Evolutionary conservation across 2,888 invertebrate genomes (phyloP).

Genomic region (Agrotis ipsilon): DNA sequence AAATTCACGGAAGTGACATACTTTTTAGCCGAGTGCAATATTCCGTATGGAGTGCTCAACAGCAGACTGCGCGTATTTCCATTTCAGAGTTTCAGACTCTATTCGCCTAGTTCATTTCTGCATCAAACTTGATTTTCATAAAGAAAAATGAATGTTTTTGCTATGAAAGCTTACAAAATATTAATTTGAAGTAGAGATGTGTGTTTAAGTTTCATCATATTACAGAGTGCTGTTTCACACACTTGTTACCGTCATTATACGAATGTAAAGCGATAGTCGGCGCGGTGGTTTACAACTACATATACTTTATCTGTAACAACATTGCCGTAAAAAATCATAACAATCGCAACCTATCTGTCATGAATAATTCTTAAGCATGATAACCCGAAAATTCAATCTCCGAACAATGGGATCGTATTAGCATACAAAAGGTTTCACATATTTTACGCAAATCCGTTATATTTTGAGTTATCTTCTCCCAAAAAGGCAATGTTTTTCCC

Average conservation of each 20-base stretch:
- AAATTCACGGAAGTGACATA: conserved; percentile 31
- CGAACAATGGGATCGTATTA: conserved; percentile 90
- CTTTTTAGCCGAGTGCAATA: conserved; percentile 37
- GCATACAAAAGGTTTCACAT: conserved; percentile 91
- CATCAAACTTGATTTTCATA: conserved; percentile 43
- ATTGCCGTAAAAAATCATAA: conserved; percentile 75
- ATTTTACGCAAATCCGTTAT: conserved; percentile 90
- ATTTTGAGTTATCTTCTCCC: conserved; percentile 88
- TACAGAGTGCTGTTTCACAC: conserved; percentile 11
- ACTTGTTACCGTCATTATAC: conserved; percentile 22
- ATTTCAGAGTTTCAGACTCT: conserved; percentile 52
- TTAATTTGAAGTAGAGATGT: conserved; percentile 41
- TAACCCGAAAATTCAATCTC: conserved; percentile 90
- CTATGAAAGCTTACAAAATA: conserved; percentile 53
- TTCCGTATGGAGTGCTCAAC: conserved; percentile 43
- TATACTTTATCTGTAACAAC: conserved; percentile 30
- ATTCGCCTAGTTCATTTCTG: conserved; percentile 49
- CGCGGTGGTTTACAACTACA: conserved; percentile 2
- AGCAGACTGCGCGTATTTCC: conserved; percentile 46
- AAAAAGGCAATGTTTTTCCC: conserved; percentile 84
- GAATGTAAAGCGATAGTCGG: conserved; percentile 1
- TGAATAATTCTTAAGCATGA: conserved; percentile 89
- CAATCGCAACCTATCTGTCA: conserved; percentile 84
- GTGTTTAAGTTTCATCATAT: conserved; percentile 21
- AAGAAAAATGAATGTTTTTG: conserved; percentile 45